Conservation (phyloP, 2,797 vertebrate genomes). For the Gobionotothen gibberifrons region DNA sequence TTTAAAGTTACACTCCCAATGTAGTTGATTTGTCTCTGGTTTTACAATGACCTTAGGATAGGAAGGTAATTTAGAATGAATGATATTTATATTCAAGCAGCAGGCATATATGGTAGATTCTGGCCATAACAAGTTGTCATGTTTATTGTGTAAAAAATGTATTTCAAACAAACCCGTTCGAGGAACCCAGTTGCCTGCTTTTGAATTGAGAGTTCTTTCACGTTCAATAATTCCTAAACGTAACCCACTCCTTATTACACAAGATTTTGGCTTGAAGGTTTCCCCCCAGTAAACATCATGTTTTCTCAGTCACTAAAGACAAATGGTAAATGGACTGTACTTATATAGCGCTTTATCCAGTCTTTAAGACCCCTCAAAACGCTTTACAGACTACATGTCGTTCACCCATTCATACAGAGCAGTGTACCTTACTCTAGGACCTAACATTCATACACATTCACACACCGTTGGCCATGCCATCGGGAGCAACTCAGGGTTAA, state of each 20-base stretch:
- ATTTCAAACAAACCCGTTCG: not conserved
- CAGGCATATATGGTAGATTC: not conserved
- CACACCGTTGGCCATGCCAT: too few species aligned
- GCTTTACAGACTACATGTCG: too few species aligned
- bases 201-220: conserved; percentile 16
- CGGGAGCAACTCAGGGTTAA: too few species aligned
- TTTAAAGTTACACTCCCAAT: conserved; percentile 14
- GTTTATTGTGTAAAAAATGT: not conserved
- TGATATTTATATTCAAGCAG: not conserved
- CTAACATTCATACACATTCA: too few species aligned
- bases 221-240: conserved; percentile 18
- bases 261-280: conserved; percentile 7
- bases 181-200: conserved; percentile 2
- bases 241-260: not conserved
- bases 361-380: too few species aligned
- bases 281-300: conserved; percentile 22
- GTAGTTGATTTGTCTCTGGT: conserved; percentile 21
- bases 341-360: too few species aligned
- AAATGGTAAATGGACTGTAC: too few species aligned
- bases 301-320: conserved; percentile 28
- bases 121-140: not conserved
- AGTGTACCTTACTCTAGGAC: too few species aligned
- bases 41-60: not conserved
- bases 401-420: too few species aligned
- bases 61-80: not conserved